phyloP scores from a whole-genome alignment of 2,113 vertebrate species.

The Otis tarda region DNA sequence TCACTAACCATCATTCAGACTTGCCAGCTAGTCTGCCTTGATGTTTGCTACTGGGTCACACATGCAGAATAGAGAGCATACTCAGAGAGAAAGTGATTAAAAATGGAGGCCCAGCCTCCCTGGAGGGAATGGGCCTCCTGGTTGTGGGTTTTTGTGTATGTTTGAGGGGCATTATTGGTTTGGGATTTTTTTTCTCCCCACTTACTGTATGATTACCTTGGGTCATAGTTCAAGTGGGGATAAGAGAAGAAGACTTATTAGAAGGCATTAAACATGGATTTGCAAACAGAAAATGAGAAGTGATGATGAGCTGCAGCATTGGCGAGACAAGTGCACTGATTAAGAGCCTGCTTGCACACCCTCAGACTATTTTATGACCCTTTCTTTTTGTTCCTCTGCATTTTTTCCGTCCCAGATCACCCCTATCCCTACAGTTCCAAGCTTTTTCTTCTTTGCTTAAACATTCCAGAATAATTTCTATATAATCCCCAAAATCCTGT shows the following conservation, averaged over 20 bases:
- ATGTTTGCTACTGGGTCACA: not conserved
- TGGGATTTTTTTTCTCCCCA: not conserved
- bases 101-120: not conserved
- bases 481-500: not conserved
- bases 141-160: not conserved
- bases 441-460: not conserved
- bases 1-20: not conserved
- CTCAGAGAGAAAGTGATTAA: not conserved
- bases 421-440: not conserved
- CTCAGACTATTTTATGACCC: not conserved
- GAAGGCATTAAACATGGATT: not conserved
- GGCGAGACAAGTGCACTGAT: not conserved
- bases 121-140: accelerated
- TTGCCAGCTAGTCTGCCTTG: not conserved
- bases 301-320: not conserved
- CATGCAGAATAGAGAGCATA: accelerated
- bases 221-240: accelerated
- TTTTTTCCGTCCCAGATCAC: not conserved
- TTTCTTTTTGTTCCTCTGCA: not conserved
- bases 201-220: not conserved
- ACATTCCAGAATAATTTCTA: not conserved
- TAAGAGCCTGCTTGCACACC: not conserved
- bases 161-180: accelerated
- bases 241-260: not conserved
- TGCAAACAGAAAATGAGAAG: not conserved